These are phyloP conservation scores for Apotomis betuletana DNA, from an alignment of 2,888 invertebrate species.

Conservation along the genomic window DNA sequence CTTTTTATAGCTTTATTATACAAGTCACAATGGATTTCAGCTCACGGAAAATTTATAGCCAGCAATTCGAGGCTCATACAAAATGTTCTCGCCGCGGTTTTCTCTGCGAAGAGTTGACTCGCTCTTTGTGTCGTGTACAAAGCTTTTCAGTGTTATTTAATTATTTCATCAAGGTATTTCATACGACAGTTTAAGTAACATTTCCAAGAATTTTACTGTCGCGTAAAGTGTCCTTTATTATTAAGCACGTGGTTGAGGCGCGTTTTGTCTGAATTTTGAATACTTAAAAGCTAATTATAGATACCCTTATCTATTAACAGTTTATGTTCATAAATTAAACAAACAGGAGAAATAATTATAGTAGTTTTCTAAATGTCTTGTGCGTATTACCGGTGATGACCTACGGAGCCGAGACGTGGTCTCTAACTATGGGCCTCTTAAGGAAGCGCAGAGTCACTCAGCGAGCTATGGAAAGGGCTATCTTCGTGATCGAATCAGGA, in stretches of 20 bases:
- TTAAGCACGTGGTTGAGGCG: conserved; percentile 5
- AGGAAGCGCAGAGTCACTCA: too few relatives aligned
- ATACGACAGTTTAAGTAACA: conserved; percentile 14
- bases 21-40: conserved; percentile 46
- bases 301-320: too few relatives aligned
- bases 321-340: too few relatives aligned
- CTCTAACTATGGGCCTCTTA: too few relatives aligned
- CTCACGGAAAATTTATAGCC: conserved; percentile 46
- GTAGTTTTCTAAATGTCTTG: too few relatives aligned
- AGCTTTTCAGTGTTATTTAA: conserved; percentile 19
- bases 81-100: conserved; percentile 33
- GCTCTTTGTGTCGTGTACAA: conserved; percentile 29
- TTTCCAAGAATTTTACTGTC: conserved; percentile 14
- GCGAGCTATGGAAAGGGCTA: too few relatives aligned
- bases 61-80: conserved; percentile 39
- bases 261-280: not conserved
- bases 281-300: too few relatives aligned
- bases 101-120: conserved; percentile 30
- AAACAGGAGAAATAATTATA: too few relatives aligned
- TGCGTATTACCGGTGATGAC: too few relatives aligned
- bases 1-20: conserved; percentile 54
- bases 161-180: conserved; percentile 34
- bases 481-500: too few relatives aligned
- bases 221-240: conserved; percentile 2
- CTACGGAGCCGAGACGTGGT: too few relatives aligned